Evolutionary conservation across 2,888 invertebrate genomes (phyloP), one percentile per base, ranked within the genome.

Genomic region (Cephus spinipes): DNA sequence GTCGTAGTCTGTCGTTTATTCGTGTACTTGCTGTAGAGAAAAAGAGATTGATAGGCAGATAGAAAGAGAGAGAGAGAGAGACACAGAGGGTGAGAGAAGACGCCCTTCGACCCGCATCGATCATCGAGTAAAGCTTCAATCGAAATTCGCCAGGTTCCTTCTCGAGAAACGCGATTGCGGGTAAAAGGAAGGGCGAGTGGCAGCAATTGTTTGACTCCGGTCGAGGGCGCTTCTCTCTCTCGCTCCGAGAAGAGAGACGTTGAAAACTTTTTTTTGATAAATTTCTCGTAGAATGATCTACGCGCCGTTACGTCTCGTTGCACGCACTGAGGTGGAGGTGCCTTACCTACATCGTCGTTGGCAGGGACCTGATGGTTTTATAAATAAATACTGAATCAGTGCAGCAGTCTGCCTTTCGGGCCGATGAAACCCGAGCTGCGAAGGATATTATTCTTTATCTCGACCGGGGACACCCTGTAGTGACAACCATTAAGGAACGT

Each of bases 381-480:
- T 90, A 90, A 90, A 90, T 89, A 90, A 90, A 86, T 88, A 86
- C 85, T 88, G 89, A 89, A 87, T 90, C 89, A 88, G 89, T 88
- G 87, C 86, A 87, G 85, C 83, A 85, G 85, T 55, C 23, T 55
- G 55, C 55, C 81, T 80, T 79, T 76, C 73, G 76, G 79, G 69
- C 80, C 76, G 77, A 81, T 86, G 88, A 89, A 89, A 89, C 82
- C 83, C 83, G 87, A 89, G 85, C 84, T 80, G 74, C 81, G 77
- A 80, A 80, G 76, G 35, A 55, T 71, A 32, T 71, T 71, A 33
- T 33, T 71, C 32, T 71, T 71, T 71, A 23, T 55, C 23, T 55
- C 55, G 55, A 55, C 55, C 23, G 55, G 55, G 55, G 23, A 55
- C 55, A 55, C 55, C 55, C 55, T 55, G 55, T 55, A 55, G 23